Conservation (phyloP, 2,888 invertebrate species). For the Tetanocera ferruginea region DNA sequence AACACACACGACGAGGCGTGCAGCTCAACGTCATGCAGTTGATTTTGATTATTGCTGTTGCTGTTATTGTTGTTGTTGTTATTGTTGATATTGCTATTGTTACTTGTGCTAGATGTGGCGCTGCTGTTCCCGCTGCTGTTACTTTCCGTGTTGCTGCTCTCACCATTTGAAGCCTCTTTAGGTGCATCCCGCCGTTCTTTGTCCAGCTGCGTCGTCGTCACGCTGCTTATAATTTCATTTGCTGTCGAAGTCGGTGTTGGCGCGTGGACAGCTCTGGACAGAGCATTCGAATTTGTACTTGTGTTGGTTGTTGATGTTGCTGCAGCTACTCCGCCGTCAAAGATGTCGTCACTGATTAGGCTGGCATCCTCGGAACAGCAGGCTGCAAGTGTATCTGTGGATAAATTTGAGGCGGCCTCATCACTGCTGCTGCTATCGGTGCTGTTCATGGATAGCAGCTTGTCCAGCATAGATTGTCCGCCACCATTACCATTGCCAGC, state of each 20-base stretch:
- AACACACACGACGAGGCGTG: conserved; percentile 50
- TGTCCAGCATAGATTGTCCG: conserved; percentile 66
- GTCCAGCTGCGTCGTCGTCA: conserved; percentile 14
- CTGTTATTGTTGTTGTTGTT: conserved; percentile 28
- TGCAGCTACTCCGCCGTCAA: conserved; percentile 50
- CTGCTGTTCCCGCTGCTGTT: conserved; percentile 48
- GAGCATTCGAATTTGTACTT: conserved; percentile 42
- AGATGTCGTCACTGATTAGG: conserved; percentile 65
- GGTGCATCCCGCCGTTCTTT: not conserved
- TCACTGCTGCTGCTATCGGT: conserved; percentile 64
- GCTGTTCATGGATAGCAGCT: conserved; percentile 67
- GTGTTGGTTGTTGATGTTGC: conserved; percentile 36
- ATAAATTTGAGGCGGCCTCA: conserved; percentile 63
- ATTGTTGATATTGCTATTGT: conserved; percentile 45
- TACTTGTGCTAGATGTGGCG: conserved; percentile 49
- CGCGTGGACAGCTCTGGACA: conserved; percentile 36
- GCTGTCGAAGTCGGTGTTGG: conserved; percentile 12
- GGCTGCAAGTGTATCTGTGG: conserved; percentile 64
- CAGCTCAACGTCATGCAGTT: conserved; percentile 39
- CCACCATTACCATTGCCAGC: conserved; percentile 49
- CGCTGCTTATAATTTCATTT: conserved; percentile 21
- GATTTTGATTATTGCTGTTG: conserved; percentile 40
- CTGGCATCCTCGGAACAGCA: conserved; percentile 65
- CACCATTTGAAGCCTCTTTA: conserved; percentile 15
- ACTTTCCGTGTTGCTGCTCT: conserved; percentile 49